Evolutionary conservation across 2,888 invertebrate species (phyloP).

Genomic region (Thera obeliscata): DNA sequence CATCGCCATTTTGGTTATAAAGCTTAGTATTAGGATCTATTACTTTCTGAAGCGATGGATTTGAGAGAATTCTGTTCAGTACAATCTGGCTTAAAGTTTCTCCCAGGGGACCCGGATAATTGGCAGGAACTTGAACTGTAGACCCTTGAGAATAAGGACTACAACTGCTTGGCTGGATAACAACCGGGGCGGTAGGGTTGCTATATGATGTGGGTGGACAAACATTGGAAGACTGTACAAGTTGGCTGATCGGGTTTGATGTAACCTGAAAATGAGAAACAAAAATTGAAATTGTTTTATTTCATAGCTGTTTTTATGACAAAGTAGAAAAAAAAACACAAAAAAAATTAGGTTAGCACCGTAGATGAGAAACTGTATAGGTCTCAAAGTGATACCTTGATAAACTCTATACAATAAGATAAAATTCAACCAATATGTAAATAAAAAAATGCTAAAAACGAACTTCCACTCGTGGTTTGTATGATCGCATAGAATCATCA

Average conservation of each 20-base stretch:
- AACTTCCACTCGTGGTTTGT: no score
- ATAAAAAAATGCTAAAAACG: no score
- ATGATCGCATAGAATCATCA: no score
- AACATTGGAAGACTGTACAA: constrained; percentile 33
- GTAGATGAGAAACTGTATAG: no score
- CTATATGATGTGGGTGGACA: constrained; percentile 36
- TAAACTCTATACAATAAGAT: no score
- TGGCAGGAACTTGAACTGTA: constrained; percentile 46
- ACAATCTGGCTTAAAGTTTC: constrained; percentile 46
- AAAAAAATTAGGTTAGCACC: no score
- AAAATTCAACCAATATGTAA: no score
- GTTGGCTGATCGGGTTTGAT: constrained; percentile 49
- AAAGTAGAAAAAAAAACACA: no score
- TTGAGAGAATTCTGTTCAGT: constrained; percentile 51
- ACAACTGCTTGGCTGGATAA: constrained; percentile 42
- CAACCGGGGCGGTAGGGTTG: constrained; percentile 31
- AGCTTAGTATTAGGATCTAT: constrained; percentile 46
- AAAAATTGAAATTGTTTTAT: background rate
- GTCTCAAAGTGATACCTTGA: no score
- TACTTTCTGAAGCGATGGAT: constrained; percentile 49
- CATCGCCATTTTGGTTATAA: constrained; percentile 50
- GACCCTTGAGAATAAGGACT: constrained; percentile 45
- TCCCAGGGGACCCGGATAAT: constrained; percentile 35
- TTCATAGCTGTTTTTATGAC: no score
- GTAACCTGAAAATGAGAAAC: constrained; percentile 55